Evolutionary conservation across 2,888 invertebrate species (phyloP).

Genomic region (Mechanitis mazaeus): DNA sequence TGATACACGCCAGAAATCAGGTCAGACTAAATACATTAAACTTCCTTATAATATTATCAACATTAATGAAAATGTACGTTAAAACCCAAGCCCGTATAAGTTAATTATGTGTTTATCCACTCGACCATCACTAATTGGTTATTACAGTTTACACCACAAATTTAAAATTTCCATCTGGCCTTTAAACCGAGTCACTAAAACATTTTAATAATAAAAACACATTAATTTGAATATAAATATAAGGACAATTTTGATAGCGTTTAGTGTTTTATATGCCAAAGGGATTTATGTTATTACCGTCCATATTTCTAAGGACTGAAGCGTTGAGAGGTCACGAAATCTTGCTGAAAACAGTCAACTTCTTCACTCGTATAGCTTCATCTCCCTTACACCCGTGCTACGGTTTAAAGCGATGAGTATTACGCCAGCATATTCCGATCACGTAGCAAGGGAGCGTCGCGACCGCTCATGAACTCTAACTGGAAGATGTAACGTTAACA

Average conservation of each 20-base stretch:
- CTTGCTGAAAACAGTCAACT: slow-evolving; percentile 55
- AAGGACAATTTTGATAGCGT: slow-evolving; percentile 69
- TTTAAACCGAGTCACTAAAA: slow-evolving; percentile 17
- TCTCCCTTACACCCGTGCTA: slow-evolving; percentile 52
- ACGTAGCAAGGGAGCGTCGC: slow-evolving; percentile 62
- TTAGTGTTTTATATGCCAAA: slow-evolving; percentile 77
- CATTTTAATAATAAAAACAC: slow-evolving; percentile 18
- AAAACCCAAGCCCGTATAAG: slow-evolving; percentile 25
- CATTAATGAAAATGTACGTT: slow-evolving; percentile 13
- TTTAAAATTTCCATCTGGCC: slow-evolving; percentile 27
- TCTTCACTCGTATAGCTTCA: slow-evolving; percentile 43
- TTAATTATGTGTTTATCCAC: slow-evolving; percentile 29
- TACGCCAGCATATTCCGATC: slow-evolving; percentile 66
- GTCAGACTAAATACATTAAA: slow-evolving; percentile 6
- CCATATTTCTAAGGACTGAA: slow-evolving; percentile 75
- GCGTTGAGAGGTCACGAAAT: slow-evolving; percentile 76
- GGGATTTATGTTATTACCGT: slow-evolving; percentile 77
- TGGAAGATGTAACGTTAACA: slow-evolving; percentile 64
- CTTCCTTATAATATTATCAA: slow-evolving; percentile 7
- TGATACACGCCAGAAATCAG: background rate
- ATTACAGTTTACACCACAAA: slow-evolving; percentile 31
- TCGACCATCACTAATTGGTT: slow-evolving; percentile 29
- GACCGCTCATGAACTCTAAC: slow-evolving; percentile 72
- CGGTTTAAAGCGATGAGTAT: slow-evolving; percentile 73
- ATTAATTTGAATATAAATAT: slow-evolving; percentile 9